Evolutionary conservation across 2,888 invertebrate species (phyloP).

Genomic region (Incurvaria masculella): DNA sequence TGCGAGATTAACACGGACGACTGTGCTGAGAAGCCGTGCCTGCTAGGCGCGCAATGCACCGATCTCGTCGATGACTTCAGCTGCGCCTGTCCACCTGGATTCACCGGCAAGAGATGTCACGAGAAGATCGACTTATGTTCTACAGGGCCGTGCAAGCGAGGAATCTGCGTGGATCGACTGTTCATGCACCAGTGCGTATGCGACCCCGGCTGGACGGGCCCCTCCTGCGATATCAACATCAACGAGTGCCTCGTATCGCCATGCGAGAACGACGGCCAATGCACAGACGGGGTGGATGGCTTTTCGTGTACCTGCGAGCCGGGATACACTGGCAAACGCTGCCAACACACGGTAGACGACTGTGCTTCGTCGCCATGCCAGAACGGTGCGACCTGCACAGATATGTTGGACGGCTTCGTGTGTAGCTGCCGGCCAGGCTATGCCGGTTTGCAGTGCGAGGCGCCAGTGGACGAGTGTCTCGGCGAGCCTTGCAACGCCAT

Average conservation of each 20-base stretch:
- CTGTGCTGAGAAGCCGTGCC: conserved; percentile 89
- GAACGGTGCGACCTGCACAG: conserved; percentile 85
- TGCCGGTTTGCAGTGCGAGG: conserved; percentile 90
- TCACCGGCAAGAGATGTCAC: conserved; percentile 94
- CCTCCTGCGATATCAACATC: conserved; percentile 84
- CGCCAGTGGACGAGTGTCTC: conserved; percentile 88
- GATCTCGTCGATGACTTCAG: conserved; percentile 93
- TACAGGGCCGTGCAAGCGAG: conserved; percentile 88
- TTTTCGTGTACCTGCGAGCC: conserved; percentile 87
- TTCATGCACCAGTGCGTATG: conserved; percentile 88
- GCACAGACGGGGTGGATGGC: conserved; percentile 82
- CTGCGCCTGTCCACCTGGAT: conserved; percentile 92
- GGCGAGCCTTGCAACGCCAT: conserved; percentile 88
- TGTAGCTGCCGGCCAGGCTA: conserved; percentile 94
- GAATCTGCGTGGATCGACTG: conserved; percentile 86
- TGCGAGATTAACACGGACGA: conserved; percentile 94
- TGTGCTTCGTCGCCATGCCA: conserved; percentile 89
- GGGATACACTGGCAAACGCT: conserved; percentile 91
- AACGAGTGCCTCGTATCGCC: conserved; percentile 88
- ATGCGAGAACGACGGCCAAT: conserved; percentile 90
- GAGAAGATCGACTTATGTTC: conserved; percentile 92
- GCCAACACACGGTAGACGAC: conserved; percentile 91
- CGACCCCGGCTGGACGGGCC: conserved; percentile 87
- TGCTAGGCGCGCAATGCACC: conserved; percentile 87
- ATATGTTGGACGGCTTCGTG: conserved; percentile 84